These are phyloP conservation scores for Plebejus melissa DNA, from an alignment of 2,888 invertebrate genomes.

Conservation along the genomic window DNA sequence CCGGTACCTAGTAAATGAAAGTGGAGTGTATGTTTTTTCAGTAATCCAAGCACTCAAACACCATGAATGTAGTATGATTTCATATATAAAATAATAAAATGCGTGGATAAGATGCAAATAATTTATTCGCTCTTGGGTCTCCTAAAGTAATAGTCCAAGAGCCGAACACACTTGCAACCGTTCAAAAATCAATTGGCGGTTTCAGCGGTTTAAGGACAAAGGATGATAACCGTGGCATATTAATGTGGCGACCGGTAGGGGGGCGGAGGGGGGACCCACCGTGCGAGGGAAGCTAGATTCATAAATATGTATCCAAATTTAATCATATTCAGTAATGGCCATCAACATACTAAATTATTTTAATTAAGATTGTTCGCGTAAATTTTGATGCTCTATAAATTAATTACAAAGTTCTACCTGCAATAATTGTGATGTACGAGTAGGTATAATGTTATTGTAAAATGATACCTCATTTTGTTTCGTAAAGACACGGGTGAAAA, in stretches of 20 bases:
- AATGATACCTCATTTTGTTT: not conserved
- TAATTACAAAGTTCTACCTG: constrained; percentile 15
- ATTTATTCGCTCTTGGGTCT: not conserved
- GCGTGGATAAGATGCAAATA: no score
- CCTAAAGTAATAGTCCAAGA: not conserved
- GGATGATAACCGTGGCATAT: constrained; percentile 21
- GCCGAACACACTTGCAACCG: not conserved
- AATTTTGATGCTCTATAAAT: constrained; percentile 19
- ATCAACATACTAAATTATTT: constrained; percentile 27
- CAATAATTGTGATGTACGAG: constrained; percentile 5
- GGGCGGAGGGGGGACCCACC: not conserved
- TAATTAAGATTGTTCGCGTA: constrained; percentile 28
- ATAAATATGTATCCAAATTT: constrained; percentile 28
- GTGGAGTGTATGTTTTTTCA: no score
- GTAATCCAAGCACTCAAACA: no score
- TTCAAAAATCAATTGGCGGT: constrained; percentile 23
- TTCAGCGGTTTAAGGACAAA: constrained; percentile 24
- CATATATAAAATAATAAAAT: no score
- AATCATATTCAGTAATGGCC: constrained; percentile 29
- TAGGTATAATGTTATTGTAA: not conserved
- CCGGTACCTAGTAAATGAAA: no score
- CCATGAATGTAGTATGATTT: no score
- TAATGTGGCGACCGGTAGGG: constrained; percentile 24
- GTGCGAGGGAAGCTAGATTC: constrained; percentile 24
- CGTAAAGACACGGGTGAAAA: not conserved